Conservation (phyloP, 2,888 invertebrate genomes). For the Eustalomyia histrio region DNA sequence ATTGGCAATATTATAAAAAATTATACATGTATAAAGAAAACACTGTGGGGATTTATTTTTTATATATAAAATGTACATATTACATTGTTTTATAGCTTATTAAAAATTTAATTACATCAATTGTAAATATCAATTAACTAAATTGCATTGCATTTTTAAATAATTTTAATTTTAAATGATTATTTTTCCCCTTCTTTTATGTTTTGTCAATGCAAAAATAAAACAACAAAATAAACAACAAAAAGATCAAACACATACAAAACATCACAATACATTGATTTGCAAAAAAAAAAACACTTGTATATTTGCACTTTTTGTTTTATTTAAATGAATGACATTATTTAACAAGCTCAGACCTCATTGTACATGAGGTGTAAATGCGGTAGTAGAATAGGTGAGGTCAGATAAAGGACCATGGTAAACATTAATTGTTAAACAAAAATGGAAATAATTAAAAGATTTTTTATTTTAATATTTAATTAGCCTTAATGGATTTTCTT, state of each 20-base stretch:
- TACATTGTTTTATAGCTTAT: conserved; percentile 46
- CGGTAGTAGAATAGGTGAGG: conserved; percentile 3
- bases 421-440: background rate
- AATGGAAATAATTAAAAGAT: background rate
- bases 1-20: background rate
- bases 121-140: conserved; percentile 68
- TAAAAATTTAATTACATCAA: conserved; percentile 61
- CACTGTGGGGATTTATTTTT: background rate
- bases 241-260: background rate
- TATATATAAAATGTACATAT: background rate
- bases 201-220: background rate
- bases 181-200: background rate
- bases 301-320: conserved; percentile 31
- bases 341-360: conserved; percentile 40
- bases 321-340: conserved; percentile 52
- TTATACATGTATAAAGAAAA: background rate
- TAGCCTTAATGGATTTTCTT: background rate
- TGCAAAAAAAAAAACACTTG: background rate
- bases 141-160: conserved; percentile 53
- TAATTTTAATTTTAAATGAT: background rate
- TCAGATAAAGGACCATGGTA: background rate
- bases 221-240: background rate
- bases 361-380: conserved; percentile 4
- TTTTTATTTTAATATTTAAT: background rate
- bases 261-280: background rate